Evolutionary conservation across 37 sponge, comb jelly and placozoan genomes (phyloP).

Genomic region (Theonella swinhoei): DNA sequence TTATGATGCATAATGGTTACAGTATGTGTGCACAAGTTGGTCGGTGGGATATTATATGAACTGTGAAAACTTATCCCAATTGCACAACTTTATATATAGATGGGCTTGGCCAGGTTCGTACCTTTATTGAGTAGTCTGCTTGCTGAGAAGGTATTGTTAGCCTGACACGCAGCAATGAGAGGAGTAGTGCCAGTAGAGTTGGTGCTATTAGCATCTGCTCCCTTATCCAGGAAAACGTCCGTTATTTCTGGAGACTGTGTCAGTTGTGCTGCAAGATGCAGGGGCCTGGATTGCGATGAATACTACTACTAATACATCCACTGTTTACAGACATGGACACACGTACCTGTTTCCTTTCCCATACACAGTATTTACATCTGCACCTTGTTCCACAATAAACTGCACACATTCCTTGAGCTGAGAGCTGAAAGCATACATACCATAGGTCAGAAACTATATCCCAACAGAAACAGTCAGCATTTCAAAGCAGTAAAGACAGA

Average conservation of each 20-base stretch:
- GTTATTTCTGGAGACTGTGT: slow-evolving; percentile 33
- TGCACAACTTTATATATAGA: too few relatives aligned
- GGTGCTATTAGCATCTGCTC: slow-evolving; percentile 56
- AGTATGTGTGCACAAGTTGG: too few relatives aligned
- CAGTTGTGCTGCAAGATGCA: slow-evolving; percentile 33
- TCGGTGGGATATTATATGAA: too few relatives aligned
- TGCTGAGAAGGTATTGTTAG: slow-evolving; percentile 73
- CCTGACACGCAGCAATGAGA: slow-evolving; percentile 69
- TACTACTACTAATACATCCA: too few relatives aligned
- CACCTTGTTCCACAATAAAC: slow-evolving; percentile 48
- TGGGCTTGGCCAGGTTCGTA: too few relatives aligned
- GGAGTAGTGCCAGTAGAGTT: slow-evolving; percentile 65
- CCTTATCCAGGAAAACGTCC: slow-evolving; percentile 39
- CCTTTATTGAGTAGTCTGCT: slow-evolving; percentile 64
- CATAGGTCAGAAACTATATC: not conserved
- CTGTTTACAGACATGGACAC: not conserved
- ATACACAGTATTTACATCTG: slow-evolving; percentile 39
- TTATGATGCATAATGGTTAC: too few relatives aligned
- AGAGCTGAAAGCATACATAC: not conserved
- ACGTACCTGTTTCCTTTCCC: slow-evolving; percentile 23
- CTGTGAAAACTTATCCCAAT: too few relatives aligned
- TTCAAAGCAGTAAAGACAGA: too few relatives aligned
- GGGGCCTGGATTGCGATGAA: slow-evolving; percentile 26
- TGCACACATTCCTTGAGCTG: slow-evolving; percentile 14
- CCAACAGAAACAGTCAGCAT: too few relatives aligned